These are phyloP conservation scores for Callosobruchus maculatus DNA, from an alignment of 2,888 invertebrate genomes.

Conservation along the genomic window DNA sequence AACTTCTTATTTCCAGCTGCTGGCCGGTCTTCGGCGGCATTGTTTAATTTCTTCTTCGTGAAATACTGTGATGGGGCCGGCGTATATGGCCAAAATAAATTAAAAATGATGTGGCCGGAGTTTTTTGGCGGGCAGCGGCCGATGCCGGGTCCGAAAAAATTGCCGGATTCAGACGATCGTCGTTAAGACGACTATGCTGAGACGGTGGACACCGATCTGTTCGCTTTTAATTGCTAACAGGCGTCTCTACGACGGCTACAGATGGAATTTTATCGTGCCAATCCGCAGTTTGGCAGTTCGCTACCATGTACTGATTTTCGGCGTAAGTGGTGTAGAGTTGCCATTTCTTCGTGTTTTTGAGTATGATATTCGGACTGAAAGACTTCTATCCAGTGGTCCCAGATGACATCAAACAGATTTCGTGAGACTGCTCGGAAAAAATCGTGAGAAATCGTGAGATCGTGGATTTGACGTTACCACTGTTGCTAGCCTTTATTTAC, in stretches of 20 bases:
- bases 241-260: not conserved
- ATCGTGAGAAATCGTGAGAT: too few relatives aligned
- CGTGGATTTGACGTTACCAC: too few relatives aligned
- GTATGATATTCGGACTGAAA: too few relatives aligned
- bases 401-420: too few relatives aligned
- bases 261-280: not conserved
- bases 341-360: too few relatives aligned
- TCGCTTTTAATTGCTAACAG: not conserved
- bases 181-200: not conserved
- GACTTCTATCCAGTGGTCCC: too few relatives aligned
- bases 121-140: not conserved
- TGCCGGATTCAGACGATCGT: not conserved
- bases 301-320: not conserved
- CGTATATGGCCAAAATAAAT: constrained; percentile 1
- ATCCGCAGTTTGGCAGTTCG: not conserved
- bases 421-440: too few relatives aligned
- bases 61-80: constrained; percentile 15
- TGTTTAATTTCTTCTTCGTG: constrained; percentile 27
- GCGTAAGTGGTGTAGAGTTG: not conserved
- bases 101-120: constrained; percentile 1
- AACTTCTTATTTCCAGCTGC: constrained; percentile 24
- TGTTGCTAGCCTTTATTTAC: too few relatives aligned
- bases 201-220: not conserved
- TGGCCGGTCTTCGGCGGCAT: constrained; percentile 16
- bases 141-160: not conserved